A percentile compares a stretch with the other conserved stretches of the same genome.
Evolutionary conservation across 2,888 invertebrate species (phyloP).

Genomic region (Adineta ricciae): DNA sequence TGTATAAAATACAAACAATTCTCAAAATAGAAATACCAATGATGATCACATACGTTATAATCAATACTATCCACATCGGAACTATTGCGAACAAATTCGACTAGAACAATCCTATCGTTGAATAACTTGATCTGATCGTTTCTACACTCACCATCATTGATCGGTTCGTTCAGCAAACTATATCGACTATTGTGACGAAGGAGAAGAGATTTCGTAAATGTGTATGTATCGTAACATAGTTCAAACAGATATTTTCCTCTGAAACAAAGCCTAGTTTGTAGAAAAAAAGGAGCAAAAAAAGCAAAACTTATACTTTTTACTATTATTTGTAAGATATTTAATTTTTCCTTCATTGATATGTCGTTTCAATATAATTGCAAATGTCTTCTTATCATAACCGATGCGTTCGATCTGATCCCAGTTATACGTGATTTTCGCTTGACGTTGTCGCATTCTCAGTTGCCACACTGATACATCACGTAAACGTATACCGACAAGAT

Average conservation of each 20-base stretch:
- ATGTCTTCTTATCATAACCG: background rate
- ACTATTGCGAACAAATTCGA: background rate
- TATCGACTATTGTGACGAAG: background rate
- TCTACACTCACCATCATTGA: background rate
- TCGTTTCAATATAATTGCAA: background rate
- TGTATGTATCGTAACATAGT: background rate
- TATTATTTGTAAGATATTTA: constrained; percentile 16
- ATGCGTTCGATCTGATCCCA: constrained; percentile 12
- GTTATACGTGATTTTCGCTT: background rate
- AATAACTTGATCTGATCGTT: too few relatives aligned
- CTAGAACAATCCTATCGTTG: background rate
- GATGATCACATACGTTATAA: background rate
- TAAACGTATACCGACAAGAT: constrained; percentile 10
- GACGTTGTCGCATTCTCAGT: background rate
- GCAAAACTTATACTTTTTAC: background rate
- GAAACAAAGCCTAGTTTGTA: background rate
- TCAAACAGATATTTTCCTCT: constrained; percentile 8
- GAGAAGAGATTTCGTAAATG: background rate
- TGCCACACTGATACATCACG: background rate
- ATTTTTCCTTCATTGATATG: background rate
- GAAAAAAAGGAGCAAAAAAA: background rate
- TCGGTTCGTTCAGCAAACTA: constrained; percentile 6
- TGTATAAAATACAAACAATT: background rate
- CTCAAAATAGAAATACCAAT: background rate
- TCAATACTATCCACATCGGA: constrained; percentile 1